Base-by-base conservation (phyloP, 1,140 invertebrate species). In the Vanessa atalanta region DNA sequence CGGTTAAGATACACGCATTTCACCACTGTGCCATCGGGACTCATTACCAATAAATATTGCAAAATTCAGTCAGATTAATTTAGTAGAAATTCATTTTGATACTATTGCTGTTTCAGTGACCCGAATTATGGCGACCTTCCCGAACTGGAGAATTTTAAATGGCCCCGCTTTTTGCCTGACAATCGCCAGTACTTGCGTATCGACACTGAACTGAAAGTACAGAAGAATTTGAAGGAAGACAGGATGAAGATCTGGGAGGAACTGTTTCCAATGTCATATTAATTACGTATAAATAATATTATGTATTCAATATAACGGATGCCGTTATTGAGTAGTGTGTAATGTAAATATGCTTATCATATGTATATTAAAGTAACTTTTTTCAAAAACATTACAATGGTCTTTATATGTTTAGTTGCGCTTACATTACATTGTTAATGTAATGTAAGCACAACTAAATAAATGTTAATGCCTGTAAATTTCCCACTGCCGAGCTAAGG, bases 161-260 rank as follows among this genome's bases (percentile, higher is more conserved):
- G 88, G 88, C 86, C 86, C 8, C 72, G 74, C 0, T 82, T 88
- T 80, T 80, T 48, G 9, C 77, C 84, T 0, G 31, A 65, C 0
- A 63, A 79, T 1, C 72, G 81, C n/a, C 75, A 73, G 14, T 89
- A 88, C 66, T 65, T 89, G 9, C 73, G 72, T 5, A 65, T 89
- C 1, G 83, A 71, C 16, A 60, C 70, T 0, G 55, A 82, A n/a
- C 70, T 88, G 14, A 72, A 80, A 0, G 66, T 88, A 3, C 67
- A 78, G 8, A 71, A 81, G 43, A 85, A 86, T 31, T 66, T 89
- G 53, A 80, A 79, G 11, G 83, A 89, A 65, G 75, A 88, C 8
- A 65, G 82, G 15, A 85, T 82, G 50, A 47, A 68, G 23, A 31
- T 88, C 0, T 89, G 88, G 88, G 85, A 89, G 13, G 67, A 81